These are phyloP conservation scores for Tetragnatha versicolor DNA, from an alignment of 1,140 invertebrate genomes.

Conservation along the genomic window DNA sequence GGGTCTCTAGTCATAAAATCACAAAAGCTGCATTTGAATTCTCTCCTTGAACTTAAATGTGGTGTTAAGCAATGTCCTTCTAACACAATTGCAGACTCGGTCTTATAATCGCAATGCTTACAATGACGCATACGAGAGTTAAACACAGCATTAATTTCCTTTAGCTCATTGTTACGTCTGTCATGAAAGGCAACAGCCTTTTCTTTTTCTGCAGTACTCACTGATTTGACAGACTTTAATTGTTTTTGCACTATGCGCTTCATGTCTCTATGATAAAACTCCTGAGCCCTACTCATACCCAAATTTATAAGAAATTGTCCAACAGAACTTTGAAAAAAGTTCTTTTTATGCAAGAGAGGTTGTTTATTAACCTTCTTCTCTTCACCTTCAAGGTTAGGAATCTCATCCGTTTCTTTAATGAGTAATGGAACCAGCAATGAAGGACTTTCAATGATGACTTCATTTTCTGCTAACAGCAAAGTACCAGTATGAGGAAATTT, in stretches of 20 bases:
- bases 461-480: constrained; percentile 47
- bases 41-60: constrained; percentile 81
- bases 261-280: constrained; percentile 90
- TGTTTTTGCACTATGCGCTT: constrained; percentile 85
- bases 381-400: constrained; percentile 44
- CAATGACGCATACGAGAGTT: constrained; percentile 82
- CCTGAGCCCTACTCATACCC: constrained; percentile 88
- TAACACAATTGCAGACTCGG: constrained; percentile 86
- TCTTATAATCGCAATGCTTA: constrained; percentile 90
- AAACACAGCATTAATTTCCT: constrained; percentile 77
- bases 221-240: constrained; percentile 58
- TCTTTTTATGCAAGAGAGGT: constrained; percentile 49
- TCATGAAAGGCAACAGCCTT: constrained; percentile 85
- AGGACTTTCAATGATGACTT: constrained; percentile 59
- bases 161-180: constrained; percentile 71
- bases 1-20: constrained; percentile 81
- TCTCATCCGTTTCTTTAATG: constrained; percentile 57
- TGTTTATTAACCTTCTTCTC: constrained; percentile 9
- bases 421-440: constrained; percentile 59
- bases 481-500: constrained; percentile 51
- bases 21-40: constrained; percentile 81
- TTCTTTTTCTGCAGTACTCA: constrained; percentile 69
- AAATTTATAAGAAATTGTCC: constrained; percentile 94
- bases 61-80: constrained; percentile 89
- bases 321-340: constrained; percentile 83